Conservation (phyloP, 2,888 invertebrate species). For the Drosophila neonasuta region DNA sequence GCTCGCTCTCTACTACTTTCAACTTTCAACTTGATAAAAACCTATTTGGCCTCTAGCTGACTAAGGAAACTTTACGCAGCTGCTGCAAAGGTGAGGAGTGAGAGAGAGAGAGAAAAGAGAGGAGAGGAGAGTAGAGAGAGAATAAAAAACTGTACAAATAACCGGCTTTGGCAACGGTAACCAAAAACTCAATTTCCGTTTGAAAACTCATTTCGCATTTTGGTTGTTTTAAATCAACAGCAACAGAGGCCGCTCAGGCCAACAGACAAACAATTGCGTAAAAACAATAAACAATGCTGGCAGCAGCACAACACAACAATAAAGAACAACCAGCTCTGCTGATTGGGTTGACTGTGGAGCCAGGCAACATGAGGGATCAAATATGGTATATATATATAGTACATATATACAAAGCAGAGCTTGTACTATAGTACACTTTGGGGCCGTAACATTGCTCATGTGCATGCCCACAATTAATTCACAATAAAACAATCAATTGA, state of each 20-base stretch:
- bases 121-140: background rate
- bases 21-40: constrained; percentile 22
- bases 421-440: background rate
- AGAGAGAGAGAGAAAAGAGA: background rate
- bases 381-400: background rate
- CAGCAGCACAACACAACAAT: constrained; percentile 36
- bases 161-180: constrained; percentile 55
- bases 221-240: constrained; percentile 77
- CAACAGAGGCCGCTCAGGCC: constrained; percentile 58
- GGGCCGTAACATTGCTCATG: constrained; percentile 58
- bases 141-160: constrained; percentile 51
- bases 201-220: constrained; percentile 74
- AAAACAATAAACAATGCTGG: constrained; percentile 73
- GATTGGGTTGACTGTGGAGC: constrained; percentile 3
- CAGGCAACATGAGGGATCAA: background rate
- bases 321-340: constrained; percentile 17
- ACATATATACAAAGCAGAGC: background rate
- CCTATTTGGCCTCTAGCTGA: constrained; percentile 36
- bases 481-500: constrained; percentile 80
- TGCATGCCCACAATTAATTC: constrained; percentile 76
- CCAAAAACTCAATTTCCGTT: constrained; percentile 76
- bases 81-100: background rate
- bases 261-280: constrained; percentile 71
- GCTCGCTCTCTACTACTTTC: background rate
- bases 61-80: constrained; percentile 28